A percentile compares a stretch with the other conserved stretches of the same genome.
phyloP scores from a whole-genome alignment of 1,140 invertebrate genomes.

The Atta texana region DNA sequence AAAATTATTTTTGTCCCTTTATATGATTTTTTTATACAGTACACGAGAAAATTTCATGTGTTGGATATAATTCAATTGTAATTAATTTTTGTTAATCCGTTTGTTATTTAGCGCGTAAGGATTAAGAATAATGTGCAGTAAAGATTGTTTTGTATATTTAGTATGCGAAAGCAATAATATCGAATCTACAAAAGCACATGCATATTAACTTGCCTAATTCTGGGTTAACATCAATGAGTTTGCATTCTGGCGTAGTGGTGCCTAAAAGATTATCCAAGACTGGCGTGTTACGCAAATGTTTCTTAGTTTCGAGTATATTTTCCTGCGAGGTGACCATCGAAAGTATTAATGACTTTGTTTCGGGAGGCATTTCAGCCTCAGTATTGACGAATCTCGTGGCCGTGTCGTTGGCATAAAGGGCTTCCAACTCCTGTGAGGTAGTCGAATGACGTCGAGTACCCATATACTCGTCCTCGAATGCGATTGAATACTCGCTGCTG shows the following conservation, averaged over 20 bases:
- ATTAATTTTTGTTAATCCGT: constrained; percentile 29
- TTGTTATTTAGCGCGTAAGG: not conserved
- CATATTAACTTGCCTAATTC: constrained; percentile 79
- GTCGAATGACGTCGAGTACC: constrained; percentile 59
- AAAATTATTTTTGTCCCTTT: not conserved
- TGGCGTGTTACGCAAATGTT: constrained; percentile 79
- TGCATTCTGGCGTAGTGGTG: constrained; percentile 72
- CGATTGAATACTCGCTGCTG: constrained; percentile 61
- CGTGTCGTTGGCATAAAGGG: constrained; percentile 64
- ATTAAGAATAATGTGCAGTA: not conserved
- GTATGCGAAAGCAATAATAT: not conserved
- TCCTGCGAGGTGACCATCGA: constrained; percentile 80
- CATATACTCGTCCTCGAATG: constrained; percentile 46
- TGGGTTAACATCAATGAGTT: constrained; percentile 68
- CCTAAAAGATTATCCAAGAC: constrained; percentile 81
- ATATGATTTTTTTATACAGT: not conserved
- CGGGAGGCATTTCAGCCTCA: constrained; percentile 65
- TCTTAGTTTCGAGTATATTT: constrained; percentile 79
- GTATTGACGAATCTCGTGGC: constrained; percentile 68
- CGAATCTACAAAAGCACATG: constrained; percentile 69
- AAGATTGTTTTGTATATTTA: constrained; percentile 5
- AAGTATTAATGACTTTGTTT: constrained; percentile 77
- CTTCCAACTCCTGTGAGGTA: constrained; percentile 70
- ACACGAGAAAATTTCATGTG: not conserved
- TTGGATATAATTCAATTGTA: not conserved